A percentile compares a stretch with the other conserved stretches of the same genome.
Conservation (phyloP, 2,797 vertebrate species). For the Ibycter americanus region DNA sequence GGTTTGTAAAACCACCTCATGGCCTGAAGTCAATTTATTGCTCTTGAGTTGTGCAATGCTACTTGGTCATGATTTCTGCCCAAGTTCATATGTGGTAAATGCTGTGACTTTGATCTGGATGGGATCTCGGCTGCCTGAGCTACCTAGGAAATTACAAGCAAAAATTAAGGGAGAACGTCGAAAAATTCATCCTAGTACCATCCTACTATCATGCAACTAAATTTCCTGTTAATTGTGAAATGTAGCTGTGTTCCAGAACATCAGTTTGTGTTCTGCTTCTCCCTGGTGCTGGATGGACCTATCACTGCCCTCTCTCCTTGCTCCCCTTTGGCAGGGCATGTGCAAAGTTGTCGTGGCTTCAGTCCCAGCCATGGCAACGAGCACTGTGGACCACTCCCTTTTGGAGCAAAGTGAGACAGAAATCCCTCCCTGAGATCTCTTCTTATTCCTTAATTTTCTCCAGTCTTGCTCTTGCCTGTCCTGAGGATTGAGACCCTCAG, state of each 20-base stretch:
- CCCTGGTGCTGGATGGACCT: not conserved
- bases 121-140: not conserved
- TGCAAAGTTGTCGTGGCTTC: accelerated
- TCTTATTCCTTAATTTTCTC: not conserved
- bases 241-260: not conserved
- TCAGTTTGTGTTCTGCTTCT: not conserved
- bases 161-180: not conserved
- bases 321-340: not conserved
- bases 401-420: not conserved
- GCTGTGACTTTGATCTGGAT: not conserved
- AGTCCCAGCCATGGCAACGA: not conserved
- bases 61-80: not conserved
- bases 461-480: not conserved
- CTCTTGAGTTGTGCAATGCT: not conserved
- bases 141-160: not conserved
- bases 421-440: not conserved
- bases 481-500: not conserved
- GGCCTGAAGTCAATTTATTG: not conserved
- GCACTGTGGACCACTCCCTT: not conserved
- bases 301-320: not conserved
- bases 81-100: not conserved
- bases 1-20: not conserved
- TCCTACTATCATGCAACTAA: not conserved
- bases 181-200: not conserved
- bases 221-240: not conserved